These are phyloP conservation scores for Meda fulgida DNA, from an alignment of 2,797 vertebrate species.

Conservation along the genomic window DNA sequence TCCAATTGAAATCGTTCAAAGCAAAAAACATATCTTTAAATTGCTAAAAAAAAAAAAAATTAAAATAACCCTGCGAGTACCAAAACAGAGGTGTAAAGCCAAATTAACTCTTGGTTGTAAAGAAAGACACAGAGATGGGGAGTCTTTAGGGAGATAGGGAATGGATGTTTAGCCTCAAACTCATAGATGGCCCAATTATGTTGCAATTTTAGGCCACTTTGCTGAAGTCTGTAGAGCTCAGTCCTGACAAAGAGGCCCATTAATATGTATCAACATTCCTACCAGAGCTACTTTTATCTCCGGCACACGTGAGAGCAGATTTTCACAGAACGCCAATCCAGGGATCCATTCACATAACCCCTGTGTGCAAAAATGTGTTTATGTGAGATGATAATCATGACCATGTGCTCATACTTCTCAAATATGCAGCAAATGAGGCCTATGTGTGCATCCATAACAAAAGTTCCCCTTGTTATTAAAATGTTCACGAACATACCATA, in stretches of 20 bases:
- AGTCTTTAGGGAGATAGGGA: conserved; percentile 39
- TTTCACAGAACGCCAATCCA: background rate
- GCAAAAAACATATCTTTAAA: background rate
- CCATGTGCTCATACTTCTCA: background rate
- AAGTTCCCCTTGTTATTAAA: background rate
- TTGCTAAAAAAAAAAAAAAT: background rate
- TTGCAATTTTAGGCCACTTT: conserved; percentile 51
- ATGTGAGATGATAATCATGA: background rate
- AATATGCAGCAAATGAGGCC: background rate
- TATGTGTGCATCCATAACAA: background rate
- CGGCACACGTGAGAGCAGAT: background rate
- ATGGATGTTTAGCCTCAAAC: conserved; percentile 43
- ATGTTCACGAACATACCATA: background rate
- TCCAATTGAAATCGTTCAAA: too few species aligned
- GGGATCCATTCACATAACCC: background rate
- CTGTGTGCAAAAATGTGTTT: background rate
- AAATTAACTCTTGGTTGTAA: conserved; percentile 30
- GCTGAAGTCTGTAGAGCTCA: conserved; percentile 40
- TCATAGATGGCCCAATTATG: conserved; percentile 44
- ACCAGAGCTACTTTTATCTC: conserved; percentile 30
- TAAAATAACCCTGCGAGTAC: background rate
- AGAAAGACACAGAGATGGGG: conserved; percentile 26
- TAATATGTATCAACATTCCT: conserved; percentile 36
- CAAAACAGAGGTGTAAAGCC: background rate
- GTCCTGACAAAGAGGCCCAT: conserved; percentile 30